Conservation (phyloP, 1,140 invertebrate genomes). For the Hyphantria cunea region DNA sequence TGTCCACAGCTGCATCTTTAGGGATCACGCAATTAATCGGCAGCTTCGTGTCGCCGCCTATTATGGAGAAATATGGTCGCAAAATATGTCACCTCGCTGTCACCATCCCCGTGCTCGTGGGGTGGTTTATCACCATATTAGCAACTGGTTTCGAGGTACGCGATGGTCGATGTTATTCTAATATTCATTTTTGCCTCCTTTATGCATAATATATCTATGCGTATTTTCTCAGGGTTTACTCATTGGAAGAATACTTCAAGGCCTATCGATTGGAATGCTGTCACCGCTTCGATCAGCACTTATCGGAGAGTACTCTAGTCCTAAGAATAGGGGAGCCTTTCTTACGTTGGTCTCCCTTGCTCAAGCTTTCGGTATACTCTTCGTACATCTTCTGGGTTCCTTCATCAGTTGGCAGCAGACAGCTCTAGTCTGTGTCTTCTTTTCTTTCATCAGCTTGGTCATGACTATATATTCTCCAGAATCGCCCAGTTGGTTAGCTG, state of each 20-base stretch:
- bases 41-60: conserved; percentile 48
- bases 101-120: conserved; percentile 43
- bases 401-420: conserved; percentile 39
- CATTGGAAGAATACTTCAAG: conserved; percentile 23
- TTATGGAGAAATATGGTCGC: conserved; percentile 57
- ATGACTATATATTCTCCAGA: conserved; percentile 46
- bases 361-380: conserved; percentile 37
- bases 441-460: conserved; percentile 35
- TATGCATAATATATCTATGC: no score
- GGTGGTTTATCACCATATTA: conserved; percentile 52
- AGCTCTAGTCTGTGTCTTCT: conserved; percentile 34
- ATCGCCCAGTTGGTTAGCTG: conserved; percentile 46
- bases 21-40: conserved; percentile 53
- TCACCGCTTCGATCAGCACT: conserved; percentile 15
- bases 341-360: conserved; percentile 40
- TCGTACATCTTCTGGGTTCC: conserved; percentile 38
- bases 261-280: conserved; percentile 22
- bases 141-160: conserved; percentile 50
- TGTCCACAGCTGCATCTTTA: conserved; percentile 46
- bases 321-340: conserved; percentile 32
- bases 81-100: conserved; percentile 47
- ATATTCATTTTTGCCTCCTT: no score
- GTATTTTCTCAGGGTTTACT: neutral
- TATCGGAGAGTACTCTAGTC: conserved; percentile 24
- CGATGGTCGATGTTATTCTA: no score